A percentile compares a stretch with the other conserved stretches of the same genome.
Evolutionary conservation across 1,140 invertebrate genomes (phyloP).

Genomic region (Atta cephalotes): DNA sequence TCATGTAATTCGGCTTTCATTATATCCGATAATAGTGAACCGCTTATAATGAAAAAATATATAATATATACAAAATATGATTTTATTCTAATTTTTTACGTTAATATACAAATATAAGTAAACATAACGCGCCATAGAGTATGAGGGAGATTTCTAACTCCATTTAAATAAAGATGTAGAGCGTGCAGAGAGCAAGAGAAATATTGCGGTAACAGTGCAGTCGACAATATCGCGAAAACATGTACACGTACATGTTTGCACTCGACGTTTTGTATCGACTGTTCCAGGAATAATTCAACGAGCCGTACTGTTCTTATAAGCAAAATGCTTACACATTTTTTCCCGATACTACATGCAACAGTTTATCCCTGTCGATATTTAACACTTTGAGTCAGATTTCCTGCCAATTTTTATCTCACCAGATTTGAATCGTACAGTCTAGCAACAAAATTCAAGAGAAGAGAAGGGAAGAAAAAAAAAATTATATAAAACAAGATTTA

Average conservation of each 20-base stretch:
- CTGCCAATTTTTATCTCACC: not conserved
- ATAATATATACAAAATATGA: constrained; percentile 13
- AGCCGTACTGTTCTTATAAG: not conserved
- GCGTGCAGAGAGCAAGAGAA: constrained; percentile 29
- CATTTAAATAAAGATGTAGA: constrained; percentile 45
- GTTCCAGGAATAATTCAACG: constrained; percentile 32
- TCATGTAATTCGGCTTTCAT: constrained; percentile 16
- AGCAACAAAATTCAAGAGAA: not conserved
- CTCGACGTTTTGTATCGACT: constrained; percentile 37
- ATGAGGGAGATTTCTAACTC: not conserved
- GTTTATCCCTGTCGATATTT: not conserved
- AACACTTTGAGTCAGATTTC: not conserved
- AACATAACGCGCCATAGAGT: not conserved
- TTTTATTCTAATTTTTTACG: not conserved
- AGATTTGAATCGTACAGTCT: not conserved
- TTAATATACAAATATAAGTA: not conserved
- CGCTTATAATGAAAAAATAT: not conserved
- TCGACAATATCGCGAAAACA: constrained; percentile 54
- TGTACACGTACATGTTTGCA: constrained; percentile 7
- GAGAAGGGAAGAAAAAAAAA: not conserved
- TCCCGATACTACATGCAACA: not conserved
- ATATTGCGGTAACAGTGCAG: constrained; percentile 35
- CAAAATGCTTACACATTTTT: constrained; percentile 25
- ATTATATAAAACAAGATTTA: not conserved
- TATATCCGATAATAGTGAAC: not conserved